phyloP scores from a whole-genome alignment of 2,113 vertebrate species.

The Protobothrops flavoviridis region DNA sequence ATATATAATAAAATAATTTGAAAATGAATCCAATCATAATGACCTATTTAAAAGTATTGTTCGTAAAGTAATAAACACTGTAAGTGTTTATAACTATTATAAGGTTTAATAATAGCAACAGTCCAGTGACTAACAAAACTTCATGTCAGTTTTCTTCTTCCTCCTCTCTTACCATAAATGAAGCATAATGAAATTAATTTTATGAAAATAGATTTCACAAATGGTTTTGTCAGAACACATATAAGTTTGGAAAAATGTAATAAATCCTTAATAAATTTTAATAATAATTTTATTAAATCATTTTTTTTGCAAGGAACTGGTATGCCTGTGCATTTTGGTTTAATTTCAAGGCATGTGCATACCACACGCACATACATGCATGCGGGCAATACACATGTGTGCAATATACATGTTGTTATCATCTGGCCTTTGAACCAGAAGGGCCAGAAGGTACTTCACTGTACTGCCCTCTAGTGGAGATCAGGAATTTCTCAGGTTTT shows the following conservation, averaged over 20 bases:
- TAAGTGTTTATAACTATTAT: not conserved
- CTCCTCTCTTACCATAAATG: not conserved
- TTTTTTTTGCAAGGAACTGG: not conserved
- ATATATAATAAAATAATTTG: not conserved
- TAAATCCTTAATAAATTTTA: not conserved
- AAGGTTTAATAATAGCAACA: not conserved
- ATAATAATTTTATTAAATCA: not conserved
- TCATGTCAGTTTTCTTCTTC: not conserved
- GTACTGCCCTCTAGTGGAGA: not conserved
- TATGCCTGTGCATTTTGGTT: not conserved
- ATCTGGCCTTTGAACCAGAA: not conserved
- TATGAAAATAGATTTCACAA: not conserved
- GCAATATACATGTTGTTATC: not conserved
- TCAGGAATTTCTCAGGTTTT: not conserved
- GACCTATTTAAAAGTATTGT: not conserved
- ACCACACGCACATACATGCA: not conserved
- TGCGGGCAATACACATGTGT: not conserved
- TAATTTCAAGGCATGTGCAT: not conserved
- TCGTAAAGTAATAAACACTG: not conserved
- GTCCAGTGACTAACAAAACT: not conserved
- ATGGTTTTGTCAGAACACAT: not conserved
- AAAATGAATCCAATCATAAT: not conserved
- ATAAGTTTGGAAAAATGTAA: not conserved
- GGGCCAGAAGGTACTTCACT: not conserved
- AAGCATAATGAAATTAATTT: not conserved